Evolutionary conservation across 2,113 vertebrate genomes (phyloP), one percentile per base, ranked within the genome.

Genomic region (Rhodinocichla rosea): DNA sequence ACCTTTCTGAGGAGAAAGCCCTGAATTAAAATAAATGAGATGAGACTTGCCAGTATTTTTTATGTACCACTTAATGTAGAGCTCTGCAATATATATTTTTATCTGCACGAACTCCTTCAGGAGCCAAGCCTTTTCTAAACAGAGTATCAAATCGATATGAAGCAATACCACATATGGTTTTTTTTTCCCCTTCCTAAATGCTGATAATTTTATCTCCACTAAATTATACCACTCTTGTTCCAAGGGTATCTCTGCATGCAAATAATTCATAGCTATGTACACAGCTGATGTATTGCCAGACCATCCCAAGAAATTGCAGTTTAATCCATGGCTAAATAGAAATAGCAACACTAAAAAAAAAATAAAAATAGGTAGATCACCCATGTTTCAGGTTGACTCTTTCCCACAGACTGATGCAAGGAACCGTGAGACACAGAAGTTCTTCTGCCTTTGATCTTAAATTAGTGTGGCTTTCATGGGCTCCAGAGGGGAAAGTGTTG

Each of bases 21-120:
- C 68, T 81, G 52, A 83, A 85, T 57, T 80, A 77, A 96, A 96
- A 87, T 82, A 95, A 92, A 89, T 56, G 47, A 87, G 56, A 49
- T 42, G 62, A 53, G 57, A 69, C 71, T 91, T 90, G 86, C 76
- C 69, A 90, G 77, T 39, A 33, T 95, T 92, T 87, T 90, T 93
- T 84, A 87, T 77, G 50, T 74, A 82, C 44, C 84, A 55, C 23
- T 82, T 89, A 73, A 26, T 1, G 7, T 11, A 63, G 64, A 75
- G 39, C 35, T 91, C 90, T 91, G 68, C 77, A 87, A 79, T 87
- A 73, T 49, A 45, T 86, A 78, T 73, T 81, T 91, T 89, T 89
- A 88, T 52, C 60, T 78, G 13, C 40, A 85, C 27, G 49, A 63
- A 68, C 27, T 74, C 69, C 53, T 67, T 39, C 30, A 79, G 70